Evolutionary conservation across 1,140 invertebrate species (phyloP).

Genomic region (Macrobrachium nipponense): DNA sequence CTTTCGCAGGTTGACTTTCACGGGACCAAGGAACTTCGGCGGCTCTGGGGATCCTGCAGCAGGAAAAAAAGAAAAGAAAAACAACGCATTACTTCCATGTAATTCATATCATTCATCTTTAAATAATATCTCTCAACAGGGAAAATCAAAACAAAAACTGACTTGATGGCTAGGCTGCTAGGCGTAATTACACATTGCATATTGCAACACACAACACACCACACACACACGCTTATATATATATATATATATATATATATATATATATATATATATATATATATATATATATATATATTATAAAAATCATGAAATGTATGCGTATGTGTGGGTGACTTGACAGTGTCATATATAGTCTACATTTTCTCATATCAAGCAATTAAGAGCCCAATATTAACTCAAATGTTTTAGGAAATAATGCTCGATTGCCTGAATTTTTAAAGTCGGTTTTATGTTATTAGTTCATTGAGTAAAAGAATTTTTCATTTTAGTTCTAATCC

Average conservation of each 20-base stretch:
- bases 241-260: slow-evolving; percentile 6
- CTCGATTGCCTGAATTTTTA: too few relatives aligned
- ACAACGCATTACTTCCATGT: not conserved
- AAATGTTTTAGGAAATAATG: too few relatives aligned
- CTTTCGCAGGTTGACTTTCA: slow-evolving; percentile 49
- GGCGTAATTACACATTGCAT: not conserved
- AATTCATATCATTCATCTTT: not conserved
- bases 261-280: slow-evolving; percentile 1
- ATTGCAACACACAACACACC: slow-evolving; percentile 22
- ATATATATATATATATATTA: slow-evolving; percentile 15
- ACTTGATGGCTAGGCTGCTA: not conserved
- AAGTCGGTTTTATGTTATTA: not conserved
- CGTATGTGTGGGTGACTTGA: not conserved
- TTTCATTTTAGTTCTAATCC: too few relatives aligned
- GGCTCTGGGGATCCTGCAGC: slow-evolving; percentile 46
- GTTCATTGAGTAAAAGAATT: too few relatives aligned
- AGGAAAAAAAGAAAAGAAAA: not conserved
- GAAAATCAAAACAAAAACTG: too few relatives aligned
- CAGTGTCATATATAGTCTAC: too few relatives aligned
- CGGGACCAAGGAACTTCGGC: slow-evolving; percentile 46
- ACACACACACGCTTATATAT: slow-evolving; percentile 4
- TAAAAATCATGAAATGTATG: not conserved
- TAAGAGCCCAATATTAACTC: too few relatives aligned
- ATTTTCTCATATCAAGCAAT: too few relatives aligned
- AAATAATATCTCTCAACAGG: too few relatives aligned